Percentiles rank a stretch among this genome's conserved stretches.
phyloP scores from a whole-genome alignment of 2,888 invertebrate species.

The Patella depressa region DNA sequence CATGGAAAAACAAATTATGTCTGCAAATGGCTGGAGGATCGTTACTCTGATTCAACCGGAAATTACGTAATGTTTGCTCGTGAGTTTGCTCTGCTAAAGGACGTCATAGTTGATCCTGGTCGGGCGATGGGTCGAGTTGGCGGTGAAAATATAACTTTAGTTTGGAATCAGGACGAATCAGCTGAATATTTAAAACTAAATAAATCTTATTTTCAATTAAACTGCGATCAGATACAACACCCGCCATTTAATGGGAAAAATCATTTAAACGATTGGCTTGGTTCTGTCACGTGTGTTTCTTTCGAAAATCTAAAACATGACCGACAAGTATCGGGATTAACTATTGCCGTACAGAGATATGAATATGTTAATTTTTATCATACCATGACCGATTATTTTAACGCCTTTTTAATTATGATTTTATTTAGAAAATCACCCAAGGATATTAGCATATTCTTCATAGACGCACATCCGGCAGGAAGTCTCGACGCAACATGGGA shows the following conservation, averaged over 20 bases:
- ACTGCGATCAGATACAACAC: conserved; percentile 33
- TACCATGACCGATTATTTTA: conserved; percentile 64
- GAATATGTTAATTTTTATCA: conserved; percentile 67
- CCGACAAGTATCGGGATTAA: conserved; percentile 32
- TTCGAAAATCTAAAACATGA: not conserved
- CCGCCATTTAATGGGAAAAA: conserved; percentile 36
- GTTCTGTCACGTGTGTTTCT: conserved; percentile 14
- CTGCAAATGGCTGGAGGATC: conserved; percentile 11
- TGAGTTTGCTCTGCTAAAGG: conserved; percentile 37
- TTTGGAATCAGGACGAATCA: conserved; percentile 50
- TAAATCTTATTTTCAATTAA: conserved; percentile 49
- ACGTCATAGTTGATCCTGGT: conserved; percentile 42
- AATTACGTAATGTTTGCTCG: conserved; percentile 37
- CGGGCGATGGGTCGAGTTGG: conserved; percentile 40
- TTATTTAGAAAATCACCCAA: conserved; percentile 45
- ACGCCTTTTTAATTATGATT: conserved; percentile 55
- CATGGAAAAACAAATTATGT: not conserved
- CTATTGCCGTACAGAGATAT: conserved; percentile 57
- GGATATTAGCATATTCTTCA: conserved; percentile 57
- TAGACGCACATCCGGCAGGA: conserved; percentile 67
- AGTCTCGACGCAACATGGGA: conserved; percentile 62
- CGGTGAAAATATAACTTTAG: conserved; percentile 47
- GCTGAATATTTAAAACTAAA: conserved; percentile 47
- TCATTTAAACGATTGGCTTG: conserved; percentile 44
- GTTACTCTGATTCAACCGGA: conserved; percentile 23